Conservation (phyloP, 2,797 vertebrate species). For the Epinephelus coioides region DNA sequence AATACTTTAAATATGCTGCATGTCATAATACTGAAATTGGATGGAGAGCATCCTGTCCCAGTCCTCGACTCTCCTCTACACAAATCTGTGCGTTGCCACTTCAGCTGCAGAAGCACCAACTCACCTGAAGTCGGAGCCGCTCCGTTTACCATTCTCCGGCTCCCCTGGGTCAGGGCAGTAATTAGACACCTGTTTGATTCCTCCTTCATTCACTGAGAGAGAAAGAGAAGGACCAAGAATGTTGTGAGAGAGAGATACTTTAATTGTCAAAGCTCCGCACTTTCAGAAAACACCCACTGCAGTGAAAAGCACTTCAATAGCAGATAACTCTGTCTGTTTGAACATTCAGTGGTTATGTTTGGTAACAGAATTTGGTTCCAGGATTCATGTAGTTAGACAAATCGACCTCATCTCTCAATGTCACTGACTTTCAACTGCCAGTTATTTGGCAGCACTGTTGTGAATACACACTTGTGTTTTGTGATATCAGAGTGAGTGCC, state of each 20-base stretch:
- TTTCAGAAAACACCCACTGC: slow-evolving; percentile 52
- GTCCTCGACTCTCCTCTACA: background rate
- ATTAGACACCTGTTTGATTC: slow-evolving; percentile 93
- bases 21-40: background rate
- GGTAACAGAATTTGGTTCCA: slow-evolving; percentile 30
- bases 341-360: slow-evolving; percentile 22
- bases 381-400: slow-evolving; percentile 25
- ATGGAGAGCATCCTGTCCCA: background rate
- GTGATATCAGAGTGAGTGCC: slow-evolving; percentile 36
- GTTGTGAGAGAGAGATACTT: slow-evolving; percentile 56
- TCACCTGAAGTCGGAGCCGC: slow-evolving; percentile 95
- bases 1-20: slow-evolving; percentile 12
- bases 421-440: slow-evolving; percentile 47
- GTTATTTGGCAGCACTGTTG: slow-evolving; percentile 36
- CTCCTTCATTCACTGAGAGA: slow-evolving; percentile 94
- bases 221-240: slow-evolving; percentile 55
- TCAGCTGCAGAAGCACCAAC: slow-evolving; percentile 29
- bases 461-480: slow-evolving; percentile 38
- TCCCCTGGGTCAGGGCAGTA: slow-evolving; percentile 96
- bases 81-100: slow-evolving; percentile 11
- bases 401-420: slow-evolving; percentile 39
- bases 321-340: slow-evolving; percentile 15
- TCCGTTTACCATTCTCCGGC: slow-evolving; percentile 93
- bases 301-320: slow-evolving; percentile 43
- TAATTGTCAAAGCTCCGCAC: slow-evolving; percentile 40